Evolutionary conservation across 2,888 invertebrate genomes (phyloP), one percentile per base, ranked within the genome.

Genomic region (Cataglyphis altisquamis): DNA sequence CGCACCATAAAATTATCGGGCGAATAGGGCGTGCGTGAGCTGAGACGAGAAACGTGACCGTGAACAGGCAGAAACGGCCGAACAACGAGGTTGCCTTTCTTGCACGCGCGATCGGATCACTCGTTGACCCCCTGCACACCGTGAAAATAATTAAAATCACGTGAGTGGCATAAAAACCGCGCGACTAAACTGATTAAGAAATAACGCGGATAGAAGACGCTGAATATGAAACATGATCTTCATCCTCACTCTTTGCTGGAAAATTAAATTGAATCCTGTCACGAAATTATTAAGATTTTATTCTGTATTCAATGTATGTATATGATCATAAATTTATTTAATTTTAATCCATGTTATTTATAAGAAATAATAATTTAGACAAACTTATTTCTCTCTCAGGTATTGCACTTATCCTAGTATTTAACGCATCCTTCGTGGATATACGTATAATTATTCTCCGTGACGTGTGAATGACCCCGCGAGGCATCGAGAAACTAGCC

Each of bases 1-100:
- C 64, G 82, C 64, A 72, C 85, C 87, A 85, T 87, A 86, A 87
- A 87, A 87, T 87, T 87, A 87, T 87, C 87, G 86, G 52, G 80
- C 82, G 78, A 67, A 77, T 74, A 66, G 74, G 84, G 84, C 78
- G 83, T 72, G 84, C 60, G 78, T 78, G 70, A 70, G 41, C 77
- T 60, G 83, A 57, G 75, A 55, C 73, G 62, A 78, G 67, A 64
- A 81, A 85, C 83, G 85, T 88, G 87, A 87, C 87, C 87, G 82
- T 87, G 87, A 85, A 87, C 67, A 52, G 73, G 64, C 80, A 55
- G 48, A 67, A 74, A 80, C 57, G 67, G 25, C 70, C 60, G 62
- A 87, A 80, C 82, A 85, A 83, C 83, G 84, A 85, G 87, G 82
- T 8, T 77, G 80, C 32, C 15, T 62, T 72, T 77, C 66, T 57